phyloP scores from a whole-genome alignment of 2,888 invertebrate genomes.

The Epinotia nisella region DNA sequence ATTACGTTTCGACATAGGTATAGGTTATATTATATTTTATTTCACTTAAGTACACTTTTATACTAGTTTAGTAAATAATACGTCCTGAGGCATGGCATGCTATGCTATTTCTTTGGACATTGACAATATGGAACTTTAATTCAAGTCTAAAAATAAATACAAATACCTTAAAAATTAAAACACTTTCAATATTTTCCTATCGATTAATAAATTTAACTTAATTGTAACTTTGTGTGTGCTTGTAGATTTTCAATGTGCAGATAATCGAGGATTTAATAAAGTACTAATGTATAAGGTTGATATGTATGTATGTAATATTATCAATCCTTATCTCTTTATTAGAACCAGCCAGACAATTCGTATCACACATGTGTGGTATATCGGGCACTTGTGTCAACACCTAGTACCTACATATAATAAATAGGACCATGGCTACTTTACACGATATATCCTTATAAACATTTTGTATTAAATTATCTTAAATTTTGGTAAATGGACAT shows the following conservation, averaged over 20 bases:
- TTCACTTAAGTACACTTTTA: neutral
- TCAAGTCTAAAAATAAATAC: no score
- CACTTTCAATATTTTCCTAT: neutral
- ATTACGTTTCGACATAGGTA: neutral
- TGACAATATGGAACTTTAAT: neutral
- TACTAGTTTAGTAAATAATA: neutral
- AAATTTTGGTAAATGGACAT: no score
- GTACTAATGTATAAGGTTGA: neutral
- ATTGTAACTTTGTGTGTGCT: neutral
- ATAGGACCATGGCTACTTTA: neutral
- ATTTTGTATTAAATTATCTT: neutral
- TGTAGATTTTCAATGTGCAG: neutral
- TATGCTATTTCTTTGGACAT: constrained; percentile 3
- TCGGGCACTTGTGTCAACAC: constrained; percentile 32
- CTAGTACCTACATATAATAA: neutral
- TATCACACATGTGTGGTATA: constrained; percentile 14
- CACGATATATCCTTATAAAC: neutral
- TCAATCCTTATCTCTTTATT: constrained; percentile 35
- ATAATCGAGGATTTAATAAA: neutral
- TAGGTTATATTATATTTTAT: neutral
- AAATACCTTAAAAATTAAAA: neutral
- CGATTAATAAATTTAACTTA: neutral
- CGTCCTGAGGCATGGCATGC: constrained; percentile 1
- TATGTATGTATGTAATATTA: neutral
- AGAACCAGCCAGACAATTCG: constrained; percentile 25